Evolutionary conservation across 37 sponge, comb jelly and placozoan genomes (phyloP).

Genomic region (Aplysina aerophoba): DNA sequence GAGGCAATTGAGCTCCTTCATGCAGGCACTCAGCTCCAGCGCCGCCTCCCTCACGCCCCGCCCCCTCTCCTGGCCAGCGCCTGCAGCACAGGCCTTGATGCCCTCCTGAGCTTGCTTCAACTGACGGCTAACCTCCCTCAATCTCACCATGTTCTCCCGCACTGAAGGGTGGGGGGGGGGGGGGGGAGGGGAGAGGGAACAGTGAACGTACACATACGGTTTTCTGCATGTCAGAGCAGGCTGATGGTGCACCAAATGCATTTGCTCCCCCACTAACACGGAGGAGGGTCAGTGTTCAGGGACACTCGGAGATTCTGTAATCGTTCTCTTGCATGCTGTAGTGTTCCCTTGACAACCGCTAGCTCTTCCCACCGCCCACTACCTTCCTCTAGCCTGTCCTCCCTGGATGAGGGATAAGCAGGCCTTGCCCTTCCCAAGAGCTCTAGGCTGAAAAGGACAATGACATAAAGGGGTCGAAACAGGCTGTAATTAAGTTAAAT

Average conservation of each 20-base stretch:
- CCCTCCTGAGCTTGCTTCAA: conserved; percentile 21
- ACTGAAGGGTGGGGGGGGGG: no score
- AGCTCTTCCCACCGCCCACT: no score
- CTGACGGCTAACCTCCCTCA: conserved; percentile 47
- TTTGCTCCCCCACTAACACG: no score
- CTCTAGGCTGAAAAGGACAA: not conserved
- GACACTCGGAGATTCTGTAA: no score
- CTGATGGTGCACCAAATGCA: no score
- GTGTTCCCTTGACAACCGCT: not conserved
- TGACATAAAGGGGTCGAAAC: not conserved
- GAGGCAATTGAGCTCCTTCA: conserved; percentile 8
- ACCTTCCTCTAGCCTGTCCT: no score
- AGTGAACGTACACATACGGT: no score
- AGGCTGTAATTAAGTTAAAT: not conserved
- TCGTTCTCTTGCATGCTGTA: no score
- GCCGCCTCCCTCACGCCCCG: not conserved
- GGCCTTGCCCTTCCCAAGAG: not conserved
- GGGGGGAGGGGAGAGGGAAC: no score
- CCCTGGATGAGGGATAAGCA: not conserved
- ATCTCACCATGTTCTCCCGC: conserved; percentile 45
- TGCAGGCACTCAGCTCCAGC: not conserved
- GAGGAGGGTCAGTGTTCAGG: no score
- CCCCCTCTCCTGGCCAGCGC: not conserved
- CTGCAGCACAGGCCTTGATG: not conserved
- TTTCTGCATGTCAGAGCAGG: no score